These are phyloP conservation scores for Scaptomyza cyrtandrae DNA, from an alignment of 2,888 invertebrate species.

Conservation along the genomic window DNA sequence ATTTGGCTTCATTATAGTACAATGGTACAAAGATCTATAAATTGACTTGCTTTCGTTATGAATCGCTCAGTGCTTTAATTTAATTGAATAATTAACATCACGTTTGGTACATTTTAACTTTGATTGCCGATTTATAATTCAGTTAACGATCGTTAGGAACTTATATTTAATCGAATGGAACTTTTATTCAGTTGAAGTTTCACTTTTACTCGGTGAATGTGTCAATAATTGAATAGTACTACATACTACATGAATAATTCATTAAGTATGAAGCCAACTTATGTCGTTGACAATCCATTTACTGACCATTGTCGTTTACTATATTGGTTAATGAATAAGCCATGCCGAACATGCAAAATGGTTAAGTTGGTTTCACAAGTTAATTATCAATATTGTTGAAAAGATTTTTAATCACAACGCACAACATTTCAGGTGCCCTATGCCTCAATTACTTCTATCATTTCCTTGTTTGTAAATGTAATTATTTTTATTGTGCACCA, in stretches of 20 bases:
- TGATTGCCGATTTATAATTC: too few relatives aligned
- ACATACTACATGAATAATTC: background rate
- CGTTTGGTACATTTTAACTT: too few relatives aligned
- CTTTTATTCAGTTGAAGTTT: too few relatives aligned
- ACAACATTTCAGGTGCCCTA: background rate
- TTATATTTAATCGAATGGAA: too few relatives aligned
- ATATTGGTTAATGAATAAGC: constrained; percentile 30
- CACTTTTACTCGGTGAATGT: too few relatives aligned
- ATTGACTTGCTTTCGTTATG: background rate
- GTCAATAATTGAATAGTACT: background rate
- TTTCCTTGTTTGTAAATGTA: background rate
- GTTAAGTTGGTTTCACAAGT: constrained; percentile 36
- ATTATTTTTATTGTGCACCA: background rate
- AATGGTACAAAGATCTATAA: background rate
- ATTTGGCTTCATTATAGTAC: constrained; percentile 2
- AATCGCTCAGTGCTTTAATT: too few relatives aligned
- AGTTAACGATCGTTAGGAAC: too few relatives aligned
- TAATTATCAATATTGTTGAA: constrained; percentile 2
- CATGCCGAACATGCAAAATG: constrained; percentile 26
- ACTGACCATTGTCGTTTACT: constrained; percentile 11
- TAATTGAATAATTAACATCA: too few relatives aligned
- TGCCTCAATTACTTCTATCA: background rate
- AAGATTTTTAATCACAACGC: constrained; percentile 4
- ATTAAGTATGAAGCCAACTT: background rate
- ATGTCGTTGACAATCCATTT: background rate